Base-by-base conservation (phyloP, 2,113 vertebrate species). In the Misgurnus anguillicaudatus region DNA sequence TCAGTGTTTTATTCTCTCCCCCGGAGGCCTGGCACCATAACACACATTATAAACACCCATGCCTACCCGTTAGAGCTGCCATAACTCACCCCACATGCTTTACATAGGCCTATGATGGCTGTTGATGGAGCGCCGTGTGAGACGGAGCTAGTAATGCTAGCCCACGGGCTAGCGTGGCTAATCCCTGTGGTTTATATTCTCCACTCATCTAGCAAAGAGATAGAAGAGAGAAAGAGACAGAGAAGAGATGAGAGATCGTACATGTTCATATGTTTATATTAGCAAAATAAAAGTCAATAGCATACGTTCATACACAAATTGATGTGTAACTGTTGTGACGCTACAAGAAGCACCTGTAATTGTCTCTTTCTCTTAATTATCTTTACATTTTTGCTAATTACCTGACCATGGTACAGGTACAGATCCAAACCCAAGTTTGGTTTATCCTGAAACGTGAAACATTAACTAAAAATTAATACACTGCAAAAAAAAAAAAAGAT, bases 1-100 rank as follows among this genome's bases (percentile, higher is more conserved):
- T 82, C 64, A 82, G 53, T 64, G 77, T 77, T 78, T 63, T 67
- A 67, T 77, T 68, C 79, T 74, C 55, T 57, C 62, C 75, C 58
- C 66, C 31, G 21, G 62, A 57, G 75, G 38, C 60, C 77, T 64
- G 70, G 75, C 75, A 78, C 68, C 69, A 72, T 78, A 72, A 66
- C 63, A 55, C 53, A 72, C 55, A 77, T 75, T 75, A 77, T 77
- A 74, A 78, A 80, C 79, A 80, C 77, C 48, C 69, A 14, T 65
- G 73, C 70, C 82, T 62, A 63, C 69, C 78, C 53, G 39, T 72
- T 67, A 65, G 62, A 76, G 78, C 78, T 60, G 55, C 60, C 74
- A 77, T 78, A 82, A 68, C 14, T 82, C 68, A 77, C 74, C 63
- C 78, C 62, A 58, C 73, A 73, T 61, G 42, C 61, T 68, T 72